These are phyloP conservation scores for Dinocampus coccinellae DNA, from an alignment of 2,888 invertebrate species.

Conservation along the genomic window DNA sequence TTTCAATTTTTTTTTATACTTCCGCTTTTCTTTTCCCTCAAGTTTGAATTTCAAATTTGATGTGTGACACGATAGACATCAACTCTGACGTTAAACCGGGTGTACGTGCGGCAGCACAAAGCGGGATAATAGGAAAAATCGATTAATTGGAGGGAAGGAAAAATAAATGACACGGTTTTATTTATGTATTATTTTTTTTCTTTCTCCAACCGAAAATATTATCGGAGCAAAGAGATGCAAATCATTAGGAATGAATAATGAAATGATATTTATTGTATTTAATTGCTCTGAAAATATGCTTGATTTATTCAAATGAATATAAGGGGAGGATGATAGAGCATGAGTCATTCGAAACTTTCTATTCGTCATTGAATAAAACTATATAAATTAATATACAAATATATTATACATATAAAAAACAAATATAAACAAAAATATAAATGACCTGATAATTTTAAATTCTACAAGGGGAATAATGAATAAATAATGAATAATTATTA, in stretches of 20 bases:
- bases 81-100: neutral
- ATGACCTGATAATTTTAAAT: neutral
- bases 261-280: neutral
- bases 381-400: neutral
- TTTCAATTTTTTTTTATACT: neutral
- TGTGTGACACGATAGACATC: neutral
- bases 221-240: slow-evolving; percentile 4
- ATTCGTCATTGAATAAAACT: neutral
- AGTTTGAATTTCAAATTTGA: slow-evolving; percentile 9
- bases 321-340: too few relatives aligned
- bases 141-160: slow-evolving; percentile 11
- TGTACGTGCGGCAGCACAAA: neutral
- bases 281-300: neutral
- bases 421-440: neutral
- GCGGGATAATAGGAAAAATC: neutral
- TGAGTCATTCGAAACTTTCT: neutral
- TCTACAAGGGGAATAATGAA: too few relatives aligned
- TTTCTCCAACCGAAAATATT: slow-evolving; percentile 31
- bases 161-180: neutral
- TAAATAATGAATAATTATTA: too few relatives aligned
- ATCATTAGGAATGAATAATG: neutral
- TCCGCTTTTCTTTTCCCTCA: neutral
- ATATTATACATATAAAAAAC: too few relatives aligned
- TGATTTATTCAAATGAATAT: neutral
- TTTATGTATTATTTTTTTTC: slow-evolving; percentile 23